These are phyloP conservation scores for Pterocles orientalis DNA, from an alignment of 2,113 vertebrate genomes.

Conservation along the genomic window DNA sequence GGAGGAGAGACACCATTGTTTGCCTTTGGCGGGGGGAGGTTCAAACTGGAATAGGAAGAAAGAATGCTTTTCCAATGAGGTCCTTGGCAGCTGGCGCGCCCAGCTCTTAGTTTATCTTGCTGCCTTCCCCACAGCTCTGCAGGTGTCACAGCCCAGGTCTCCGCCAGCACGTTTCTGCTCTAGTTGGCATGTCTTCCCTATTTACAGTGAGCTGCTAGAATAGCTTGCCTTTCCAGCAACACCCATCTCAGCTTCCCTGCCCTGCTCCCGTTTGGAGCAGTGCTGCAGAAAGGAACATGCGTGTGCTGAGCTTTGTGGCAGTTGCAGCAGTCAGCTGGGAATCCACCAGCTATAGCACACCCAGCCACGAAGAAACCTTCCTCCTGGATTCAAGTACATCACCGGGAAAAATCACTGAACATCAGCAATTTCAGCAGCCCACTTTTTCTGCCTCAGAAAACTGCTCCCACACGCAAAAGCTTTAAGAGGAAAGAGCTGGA, in stretches of 20 bases:
- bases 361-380: neutral
- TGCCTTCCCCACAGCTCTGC: neutral
- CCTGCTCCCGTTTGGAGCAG: neutral
- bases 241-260: neutral
- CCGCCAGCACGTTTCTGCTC: neutral
- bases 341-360: neutral
- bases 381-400: neutral
- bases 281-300: neutral
- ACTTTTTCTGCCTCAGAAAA: neutral
- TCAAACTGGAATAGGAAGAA: neutral
- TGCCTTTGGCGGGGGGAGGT: neutral
- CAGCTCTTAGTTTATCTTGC: neutral
- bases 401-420: neutral
- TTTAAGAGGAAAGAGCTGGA: neutral
- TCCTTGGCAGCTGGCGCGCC: neutral
- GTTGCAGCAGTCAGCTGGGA: neutral
- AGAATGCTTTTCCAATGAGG: neutral
- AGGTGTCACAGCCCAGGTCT: neutral
- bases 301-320: neutral
- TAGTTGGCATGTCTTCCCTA: neutral
- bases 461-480: neutral
- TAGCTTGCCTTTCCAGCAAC: neutral
- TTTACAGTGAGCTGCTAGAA: neutral
- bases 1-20: neutral
- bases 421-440: slow-evolving; percentile 29